Percentiles rank a stretch among this genome's conserved stretches.
phyloP scores from a whole-genome alignment of 2,113 vertebrate genomes.

The Lophochroa leadbeateri region DNA sequence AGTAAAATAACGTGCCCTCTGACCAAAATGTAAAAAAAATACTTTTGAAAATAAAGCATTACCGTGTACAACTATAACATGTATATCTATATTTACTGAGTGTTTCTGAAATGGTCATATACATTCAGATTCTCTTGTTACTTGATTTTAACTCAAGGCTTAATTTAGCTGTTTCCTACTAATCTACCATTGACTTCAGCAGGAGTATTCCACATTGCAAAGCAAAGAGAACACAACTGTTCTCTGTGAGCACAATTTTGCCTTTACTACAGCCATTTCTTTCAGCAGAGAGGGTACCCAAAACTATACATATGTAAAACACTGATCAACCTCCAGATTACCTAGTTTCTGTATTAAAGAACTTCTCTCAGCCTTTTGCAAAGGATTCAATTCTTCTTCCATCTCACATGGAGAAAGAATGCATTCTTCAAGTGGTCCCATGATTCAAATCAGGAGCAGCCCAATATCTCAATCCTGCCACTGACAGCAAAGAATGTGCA shows the following conservation, averaged over 20 bases:
- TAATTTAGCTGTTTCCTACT: background rate
- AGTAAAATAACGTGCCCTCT: background rate
- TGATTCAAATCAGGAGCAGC: background rate
- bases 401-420: background rate
- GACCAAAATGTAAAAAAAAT: background rate
- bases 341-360: background rate
- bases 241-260: background rate
- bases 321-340: background rate
- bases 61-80: background rate
- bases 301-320: background rate
- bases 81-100: background rate
- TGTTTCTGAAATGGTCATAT: background rate
- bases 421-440: background rate
- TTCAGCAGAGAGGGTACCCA: background rate
- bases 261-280: background rate
- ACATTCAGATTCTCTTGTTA: background rate
- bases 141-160: background rate
- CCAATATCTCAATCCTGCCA: background rate
- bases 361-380: background rate
- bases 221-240: background rate
- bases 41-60: background rate
- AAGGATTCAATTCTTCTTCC: background rate
- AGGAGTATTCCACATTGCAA: background rate
- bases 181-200: background rate
- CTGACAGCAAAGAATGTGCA: background rate